Base-by-base conservation (phyloP, 2,113 vertebrate genomes). In the Ammospiza nelsoni region DNA sequence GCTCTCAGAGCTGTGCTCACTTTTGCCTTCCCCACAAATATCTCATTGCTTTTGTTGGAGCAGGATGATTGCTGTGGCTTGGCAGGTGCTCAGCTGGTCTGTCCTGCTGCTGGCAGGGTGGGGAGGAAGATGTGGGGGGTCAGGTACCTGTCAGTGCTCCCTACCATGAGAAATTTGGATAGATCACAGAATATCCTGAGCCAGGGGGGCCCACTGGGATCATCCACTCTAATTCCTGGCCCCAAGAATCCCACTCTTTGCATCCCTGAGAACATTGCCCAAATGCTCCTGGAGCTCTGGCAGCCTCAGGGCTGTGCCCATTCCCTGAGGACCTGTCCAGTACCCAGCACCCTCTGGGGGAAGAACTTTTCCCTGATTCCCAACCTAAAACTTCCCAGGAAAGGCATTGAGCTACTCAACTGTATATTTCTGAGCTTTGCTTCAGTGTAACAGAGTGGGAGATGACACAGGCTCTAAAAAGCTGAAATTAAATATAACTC, bases 81-180 rank as follows among this genome's bases (percentile, higher is more conserved):
- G 62, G 65, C 33, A 59, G 37, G 25, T 22, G 29, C 49, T 72
- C 9, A 2, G 35, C 22, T 5, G 21, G 3, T 21, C 52, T n/a
- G 46, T 31, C 12, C 2, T 43, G 4, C 24, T 69, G 68, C 62
- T 79, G 77, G 29, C 2, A 10, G 59, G 59, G 6, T 2, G 4
- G 35, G 31, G n/a, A 51, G 37, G 0, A 2, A 39, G 27, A 24
- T 4, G 0, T 15, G 18, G 35, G 35, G 5, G 4, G 25, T 84
- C 23, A n/a, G 12, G 24, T 12, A 4, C 4, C 15, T 66, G 37
- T 9, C 2, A 0, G 24, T 12, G 2, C 16, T 80, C 33, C 49
- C 33, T 43, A 9, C 49, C 9, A 1, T 9, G 17, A 66, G 35
- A 81, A n/a, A n/a, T 65, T 48, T 8, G 3, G 4, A 15, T 71